Base-by-base conservation (phyloP, 2,797 vertebrate genomes). In the Poeciliopsis gracilis region DNA sequence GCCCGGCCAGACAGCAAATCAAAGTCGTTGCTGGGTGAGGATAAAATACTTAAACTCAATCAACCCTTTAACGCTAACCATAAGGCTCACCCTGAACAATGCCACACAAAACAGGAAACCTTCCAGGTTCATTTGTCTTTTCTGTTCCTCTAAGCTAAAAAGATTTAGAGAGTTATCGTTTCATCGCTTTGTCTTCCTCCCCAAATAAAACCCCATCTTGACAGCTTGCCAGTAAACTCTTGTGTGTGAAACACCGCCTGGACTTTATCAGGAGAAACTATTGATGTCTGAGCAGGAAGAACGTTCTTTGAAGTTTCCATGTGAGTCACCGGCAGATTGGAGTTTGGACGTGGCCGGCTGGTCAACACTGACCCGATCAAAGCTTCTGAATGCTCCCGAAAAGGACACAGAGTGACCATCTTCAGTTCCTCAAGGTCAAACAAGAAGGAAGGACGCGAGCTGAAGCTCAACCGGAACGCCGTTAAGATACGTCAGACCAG, bases 221-320 rank as follows among this genome's bases (percentile, higher is more conserved):
- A 28, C 55, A 73, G 36, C 9, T 4, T 77, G 61, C 23, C 23
- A 67, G 73, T 69, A 76, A 85, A 79, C 70, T 46, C 13, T 25
- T 47, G 47, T 73, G n/a, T 51, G 78, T 28, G 45, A 20, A 57
- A 28, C 43, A 43, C 20, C 1, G 6, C 46, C 18, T 46, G 30
- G 10, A 18, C 33, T 28, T 74, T 78, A 80, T 82, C 61, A 41
- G 71, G 8, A 30, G 25, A 47, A 69, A 83, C 82, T 41, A 30
- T 33, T 53, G 79, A 74, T 23, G 23, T 66, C 45, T 77, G 49
- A 74, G 45, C 8, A 51, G 8, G 5, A 4, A 71, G 43, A 16
- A 4, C 73, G 2, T 36, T 49, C 12, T 55, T 78, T 46, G 7
- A 43, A 13, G 28, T 66, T 53, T 72, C 43, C 13, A 28, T 36